Conservation (phyloP, 1,140 invertebrate genomes). For the Meloidogyne chitwoodi region DNA sequence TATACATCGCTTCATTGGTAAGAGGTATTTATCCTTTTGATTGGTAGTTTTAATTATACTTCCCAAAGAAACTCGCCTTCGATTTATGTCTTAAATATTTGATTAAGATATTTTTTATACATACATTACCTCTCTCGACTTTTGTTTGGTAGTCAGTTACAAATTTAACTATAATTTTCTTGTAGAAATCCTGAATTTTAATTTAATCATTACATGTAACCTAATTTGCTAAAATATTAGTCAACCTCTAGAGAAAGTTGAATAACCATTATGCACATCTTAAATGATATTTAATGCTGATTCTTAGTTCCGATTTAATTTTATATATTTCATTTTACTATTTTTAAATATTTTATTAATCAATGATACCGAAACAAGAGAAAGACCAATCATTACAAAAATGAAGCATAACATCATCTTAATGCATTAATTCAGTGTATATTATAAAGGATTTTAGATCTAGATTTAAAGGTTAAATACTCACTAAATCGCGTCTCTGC, state of each 20-base stretch:
- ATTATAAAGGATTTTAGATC: no score
- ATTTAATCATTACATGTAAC: no score
- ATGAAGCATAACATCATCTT: constrained; percentile 56
- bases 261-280: constrained; percentile 56
- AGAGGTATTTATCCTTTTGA: background rate
- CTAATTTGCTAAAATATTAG: background rate
- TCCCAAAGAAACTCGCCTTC: background rate
- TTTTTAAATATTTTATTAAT: no score
- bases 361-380: constrained; percentile 33
- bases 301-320: no score
- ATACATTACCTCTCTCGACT: constrained; percentile 51
- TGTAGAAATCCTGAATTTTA: constrained; percentile 46
- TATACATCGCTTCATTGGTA: background rate
- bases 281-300: no score
- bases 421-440: background rate
- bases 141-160: constrained; percentile 58
- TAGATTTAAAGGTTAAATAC: background rate
- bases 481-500: constrained; percentile 43
- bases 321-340: no score
- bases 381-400: constrained; percentile 53
- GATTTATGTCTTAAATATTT: background rate
- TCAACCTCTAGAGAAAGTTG: constrained; percentile 50
- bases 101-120: no score
- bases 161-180: constrained; percentile 51
- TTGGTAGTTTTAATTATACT: background rate